Evolutionary conservation across 53 echinoderm and acorn worm genomes (phyloP), one percentile per base, ranked within the genome.

Genomic region (Arbacia lixula): DNA sequence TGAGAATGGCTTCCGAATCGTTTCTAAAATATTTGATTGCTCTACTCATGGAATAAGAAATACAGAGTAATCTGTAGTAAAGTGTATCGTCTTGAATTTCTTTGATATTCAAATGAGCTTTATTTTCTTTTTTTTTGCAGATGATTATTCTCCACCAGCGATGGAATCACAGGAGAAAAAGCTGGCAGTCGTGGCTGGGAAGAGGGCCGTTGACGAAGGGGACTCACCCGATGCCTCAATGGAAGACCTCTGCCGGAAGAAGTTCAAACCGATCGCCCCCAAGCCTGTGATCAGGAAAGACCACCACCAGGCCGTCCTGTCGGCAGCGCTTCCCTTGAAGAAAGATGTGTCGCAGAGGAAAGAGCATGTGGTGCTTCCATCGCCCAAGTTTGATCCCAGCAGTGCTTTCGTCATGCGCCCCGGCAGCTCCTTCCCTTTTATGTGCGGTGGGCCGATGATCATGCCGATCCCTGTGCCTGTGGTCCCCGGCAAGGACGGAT

Each of bases 221-320:
- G 87, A 91, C 20, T 61, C 85, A 29, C 28, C 87, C 30, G 90
- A 95, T 64, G 60, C 95, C 6, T 66, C 85, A 6, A 86, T 99
- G 72, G 99, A 99, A 36, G 91, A 87, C 72, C 65, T 99, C 19
- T 99, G 99, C 74, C 88, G 99, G 20, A 99, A 99, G 83, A 99
- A 99, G 51, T 99, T 99, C 84, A 99, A 99, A 88, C 99, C 99
- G 20, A 99, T 99, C 28, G 99, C 99, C 73, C 99, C 99, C 12
- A 99, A 95, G 57, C 99, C 99, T 14, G 88, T 91, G 30, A 89
- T 98, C 4, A 88, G 92, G 71, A 98, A 94, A 66, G 99, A 99
- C 76, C 83, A 92, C 11, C 99, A 99, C 41, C 98, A 98, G 87
- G 88, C 98, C 19, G 92, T 94, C 36, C 88, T 98, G 27, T 87